Conservation (phyloP, 2,888 invertebrate genomes). For the Lasioglossum oenotherae region DNA sequence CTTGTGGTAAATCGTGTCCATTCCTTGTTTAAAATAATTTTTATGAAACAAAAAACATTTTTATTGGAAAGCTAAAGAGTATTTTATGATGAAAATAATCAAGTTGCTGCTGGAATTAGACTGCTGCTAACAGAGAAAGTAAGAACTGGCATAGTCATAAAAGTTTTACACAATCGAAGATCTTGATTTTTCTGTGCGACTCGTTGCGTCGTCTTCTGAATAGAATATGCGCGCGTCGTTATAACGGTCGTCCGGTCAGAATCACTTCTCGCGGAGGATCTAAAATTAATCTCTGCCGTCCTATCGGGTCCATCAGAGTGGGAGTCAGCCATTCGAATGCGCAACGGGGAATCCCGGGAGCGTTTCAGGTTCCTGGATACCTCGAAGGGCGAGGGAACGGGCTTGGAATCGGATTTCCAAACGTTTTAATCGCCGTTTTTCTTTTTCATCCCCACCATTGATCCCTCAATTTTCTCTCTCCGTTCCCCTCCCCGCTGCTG, state of each 20-base stretch:
- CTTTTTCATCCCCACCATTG: slow-evolving; percentile 47
- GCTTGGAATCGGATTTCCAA: slow-evolving; percentile 66
- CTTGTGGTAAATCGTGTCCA: neutral
- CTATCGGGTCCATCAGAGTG: neutral
- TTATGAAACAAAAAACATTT: neutral
- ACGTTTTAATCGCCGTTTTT: slow-evolving; percentile 75
- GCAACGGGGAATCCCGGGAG: neutral
- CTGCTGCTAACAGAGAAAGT: too few species aligned
- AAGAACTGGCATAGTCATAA: neutral
- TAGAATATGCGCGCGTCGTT: neutral
- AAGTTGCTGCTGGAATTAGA: neutral
- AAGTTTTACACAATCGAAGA: neutral
- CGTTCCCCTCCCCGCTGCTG: neutral
- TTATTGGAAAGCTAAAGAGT: neutral
- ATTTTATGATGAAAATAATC: neutral
- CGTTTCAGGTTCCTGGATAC: slow-evolving; percentile 32
- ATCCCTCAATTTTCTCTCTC: slow-evolving; percentile 48
- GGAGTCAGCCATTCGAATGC: slow-evolving; percentile 6
- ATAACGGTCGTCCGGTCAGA: neutral
- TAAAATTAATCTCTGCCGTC: slow-evolving; percentile 13
- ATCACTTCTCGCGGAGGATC: slow-evolving; percentile 5
- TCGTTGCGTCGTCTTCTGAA: neutral
- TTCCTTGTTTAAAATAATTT: neutral
- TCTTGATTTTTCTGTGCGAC: neutral
- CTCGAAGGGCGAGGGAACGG: slow-evolving; percentile 12